A percentile compares a stretch with the other conserved stretches of the same genome.
Conservation (phyloP, 2,888 invertebrate species). For the Chironomus tentans region DNA sequence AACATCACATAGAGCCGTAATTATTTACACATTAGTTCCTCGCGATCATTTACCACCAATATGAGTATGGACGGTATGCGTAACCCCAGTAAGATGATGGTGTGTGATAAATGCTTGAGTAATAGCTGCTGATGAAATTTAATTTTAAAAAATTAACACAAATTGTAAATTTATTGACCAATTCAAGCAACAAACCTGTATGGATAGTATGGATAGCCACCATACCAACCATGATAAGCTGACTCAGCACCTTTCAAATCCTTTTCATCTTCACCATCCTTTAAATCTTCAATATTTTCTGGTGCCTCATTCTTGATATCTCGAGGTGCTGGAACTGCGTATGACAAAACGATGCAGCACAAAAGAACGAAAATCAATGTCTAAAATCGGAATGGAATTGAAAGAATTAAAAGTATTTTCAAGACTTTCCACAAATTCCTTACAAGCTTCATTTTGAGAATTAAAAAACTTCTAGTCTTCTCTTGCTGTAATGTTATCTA, state of each 20-base stretch:
- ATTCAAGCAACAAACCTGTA: too few species aligned
- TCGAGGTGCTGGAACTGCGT: slow-evolving; percentile 1
- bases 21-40: neutral
- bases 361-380: slow-evolving; percentile 1
- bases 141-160: neutral
- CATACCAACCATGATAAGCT: neutral
- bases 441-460: slow-evolving; percentile 11
- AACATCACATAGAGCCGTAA: slow-evolving; percentile 2
- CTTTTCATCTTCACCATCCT: slow-evolving; percentile 2
- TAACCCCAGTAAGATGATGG: neutral
- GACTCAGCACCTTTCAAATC: slow-evolving; percentile 19
- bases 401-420: too few species aligned
- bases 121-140: neutral
- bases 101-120: slow-evolving; percentile 14
- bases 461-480: neutral
- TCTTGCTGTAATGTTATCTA: slow-evolving; percentile 4
- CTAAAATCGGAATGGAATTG: too few species aligned
- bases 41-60: slow-evolving; percentile 15
- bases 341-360: neutral
- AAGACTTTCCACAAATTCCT: too few species aligned
- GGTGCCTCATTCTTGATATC: neutral
- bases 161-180: neutral
- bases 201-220: neutral
- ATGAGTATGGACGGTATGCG: slow-evolving; percentile 3
- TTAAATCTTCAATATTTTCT: slow-evolving; percentile 2